Evolutionary conservation across 2,113 vertebrate species (phyloP).

Genomic region (Anolis sagrei): DNA sequence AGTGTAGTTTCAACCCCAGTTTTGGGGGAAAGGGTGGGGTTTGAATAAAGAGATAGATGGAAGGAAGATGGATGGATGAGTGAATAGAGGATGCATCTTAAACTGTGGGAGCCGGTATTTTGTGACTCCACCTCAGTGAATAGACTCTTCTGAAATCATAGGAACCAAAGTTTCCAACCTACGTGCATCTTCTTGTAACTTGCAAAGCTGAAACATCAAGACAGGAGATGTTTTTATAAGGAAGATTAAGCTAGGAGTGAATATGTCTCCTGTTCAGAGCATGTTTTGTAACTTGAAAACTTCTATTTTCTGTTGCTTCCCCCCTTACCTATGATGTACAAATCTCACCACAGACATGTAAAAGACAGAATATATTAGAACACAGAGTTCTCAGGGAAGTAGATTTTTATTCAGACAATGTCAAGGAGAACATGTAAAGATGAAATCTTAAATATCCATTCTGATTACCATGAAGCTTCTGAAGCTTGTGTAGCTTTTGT

Average conservation of each 20-base stretch:
- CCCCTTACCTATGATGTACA: not conserved
- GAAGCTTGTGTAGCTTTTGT: constrained; percentile 25
- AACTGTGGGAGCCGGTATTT: too few relatives aligned
- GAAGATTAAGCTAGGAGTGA: not conserved
- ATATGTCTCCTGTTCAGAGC: not conserved
- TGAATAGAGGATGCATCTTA: too few relatives aligned
- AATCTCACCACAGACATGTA: constrained; percentile 3
- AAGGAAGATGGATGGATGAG: too few relatives aligned
- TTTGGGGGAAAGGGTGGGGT: too few relatives aligned
- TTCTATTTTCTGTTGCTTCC: constrained; percentile 29
- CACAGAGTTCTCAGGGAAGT: constrained; percentile 32
- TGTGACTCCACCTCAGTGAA: too few relatives aligned
- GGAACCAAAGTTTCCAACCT: not conserved
- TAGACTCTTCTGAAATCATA: not conserved
- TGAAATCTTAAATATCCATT: constrained; percentile 34
- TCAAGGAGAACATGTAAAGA: constrained; percentile 24
- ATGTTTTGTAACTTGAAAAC: constrained; percentile 3
- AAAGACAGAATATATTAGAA: constrained; percentile 23
- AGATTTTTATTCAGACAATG: constrained; percentile 34
- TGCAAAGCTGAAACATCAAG: not conserved
- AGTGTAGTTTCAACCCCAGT: too few relatives aligned
- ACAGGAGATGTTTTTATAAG: not conserved
- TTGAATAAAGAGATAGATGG: too few relatives aligned
- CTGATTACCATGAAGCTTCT: constrained; percentile 33
- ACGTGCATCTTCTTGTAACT: not conserved